Conservation (phyloP, 2,888 invertebrate genomes). For the Linnaemya vulpina region DNA sequence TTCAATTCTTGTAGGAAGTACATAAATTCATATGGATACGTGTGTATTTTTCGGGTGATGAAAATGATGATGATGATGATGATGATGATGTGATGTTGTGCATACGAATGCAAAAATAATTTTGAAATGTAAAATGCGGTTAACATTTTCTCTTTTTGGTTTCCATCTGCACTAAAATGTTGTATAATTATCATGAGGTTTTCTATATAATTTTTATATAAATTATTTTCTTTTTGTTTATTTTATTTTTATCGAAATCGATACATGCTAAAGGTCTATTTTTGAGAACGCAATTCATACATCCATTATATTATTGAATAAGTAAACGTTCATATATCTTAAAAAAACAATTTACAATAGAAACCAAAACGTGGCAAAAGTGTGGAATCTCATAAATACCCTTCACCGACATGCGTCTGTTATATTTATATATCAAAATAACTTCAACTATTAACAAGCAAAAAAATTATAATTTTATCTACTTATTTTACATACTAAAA, state of each 20-base stretch:
- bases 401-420: no score
- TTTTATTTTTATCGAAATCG: conserved; percentile 7
- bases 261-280: conserved; percentile 48
- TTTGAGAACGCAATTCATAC: conserved; percentile 17
- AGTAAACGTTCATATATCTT: not conserved
- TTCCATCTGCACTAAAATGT: conserved; percentile 35
- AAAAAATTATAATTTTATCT: no score
- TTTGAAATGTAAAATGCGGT: conserved; percentile 70
- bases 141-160: conserved; percentile 11
- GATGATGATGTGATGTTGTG: conserved; percentile 39
- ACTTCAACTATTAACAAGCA: no score
- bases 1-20: conserved; percentile 56
- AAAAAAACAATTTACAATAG: not conserved
- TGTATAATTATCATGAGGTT: conserved; percentile 65
- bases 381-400: no score
- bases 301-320: conserved; percentile 1
- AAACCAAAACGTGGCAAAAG: not conserved
- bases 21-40: not conserved
- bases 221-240: conserved; percentile 12
- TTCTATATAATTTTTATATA: conserved; percentile 60
- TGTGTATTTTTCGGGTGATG: conserved; percentile 6
- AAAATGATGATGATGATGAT: conserved; percentile 36
- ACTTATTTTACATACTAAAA: no score
- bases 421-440: no score
- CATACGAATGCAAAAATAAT: conserved; percentile 65